A percentile compares a stretch with the other conserved stretches of the same genome.
These are phyloP conservation scores for Linepithema humile DNA, from an alignment of 1,140 invertebrate genomes.

Conservation along the genomic window DNA sequence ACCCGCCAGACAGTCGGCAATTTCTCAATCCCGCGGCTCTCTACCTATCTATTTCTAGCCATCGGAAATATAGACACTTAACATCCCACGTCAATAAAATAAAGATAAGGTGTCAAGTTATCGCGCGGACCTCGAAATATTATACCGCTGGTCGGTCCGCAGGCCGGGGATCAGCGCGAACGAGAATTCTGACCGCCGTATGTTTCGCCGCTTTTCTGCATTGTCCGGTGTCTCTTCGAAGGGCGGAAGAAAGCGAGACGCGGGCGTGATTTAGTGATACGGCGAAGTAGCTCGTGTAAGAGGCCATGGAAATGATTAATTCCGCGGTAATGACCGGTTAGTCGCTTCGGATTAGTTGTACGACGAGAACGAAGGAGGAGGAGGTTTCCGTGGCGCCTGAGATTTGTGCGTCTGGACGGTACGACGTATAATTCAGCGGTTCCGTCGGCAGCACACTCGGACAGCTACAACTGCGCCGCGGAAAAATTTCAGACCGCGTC, in stretches of 20 bases:
- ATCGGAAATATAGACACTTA: slow-evolving; percentile 8
- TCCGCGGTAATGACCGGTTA: slow-evolving; percentile 77
- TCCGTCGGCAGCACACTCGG: slow-evolving; percentile 10
- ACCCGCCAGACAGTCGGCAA: slow-evolving; percentile 33
- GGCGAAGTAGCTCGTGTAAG: slow-evolving; percentile 46
- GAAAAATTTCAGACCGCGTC: slow-evolving; percentile 40
- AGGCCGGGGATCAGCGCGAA: background rate
- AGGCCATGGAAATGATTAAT: slow-evolving; percentile 77
- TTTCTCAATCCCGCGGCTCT: slow-evolving; percentile 54
- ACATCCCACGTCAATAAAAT: slow-evolving; percentile 11
- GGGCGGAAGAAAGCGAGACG: slow-evolving; percentile 4
- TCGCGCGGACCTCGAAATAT: background rate
- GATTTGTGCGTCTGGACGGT: slow-evolving; percentile 77
- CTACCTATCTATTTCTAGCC: background rate
- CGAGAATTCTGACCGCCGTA: background rate
- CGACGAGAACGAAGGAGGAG: slow-evolving; percentile 48
- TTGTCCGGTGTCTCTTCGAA: slow-evolving; percentile 23
- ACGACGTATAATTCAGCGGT: slow-evolving; percentile 77
- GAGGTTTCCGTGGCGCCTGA: slow-evolving; percentile 54
- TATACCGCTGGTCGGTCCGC: background rate
- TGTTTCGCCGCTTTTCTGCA: background rate
- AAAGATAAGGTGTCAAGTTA: background rate
- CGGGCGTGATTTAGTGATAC: slow-evolving; percentile 62
- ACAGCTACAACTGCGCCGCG: background rate
- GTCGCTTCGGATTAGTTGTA: slow-evolving; percentile 74